Evolutionary conservation across 2,888 invertebrate species (phyloP), one percentile per base, ranked within the genome.

Genomic region (Saturnia japonica): DNA sequence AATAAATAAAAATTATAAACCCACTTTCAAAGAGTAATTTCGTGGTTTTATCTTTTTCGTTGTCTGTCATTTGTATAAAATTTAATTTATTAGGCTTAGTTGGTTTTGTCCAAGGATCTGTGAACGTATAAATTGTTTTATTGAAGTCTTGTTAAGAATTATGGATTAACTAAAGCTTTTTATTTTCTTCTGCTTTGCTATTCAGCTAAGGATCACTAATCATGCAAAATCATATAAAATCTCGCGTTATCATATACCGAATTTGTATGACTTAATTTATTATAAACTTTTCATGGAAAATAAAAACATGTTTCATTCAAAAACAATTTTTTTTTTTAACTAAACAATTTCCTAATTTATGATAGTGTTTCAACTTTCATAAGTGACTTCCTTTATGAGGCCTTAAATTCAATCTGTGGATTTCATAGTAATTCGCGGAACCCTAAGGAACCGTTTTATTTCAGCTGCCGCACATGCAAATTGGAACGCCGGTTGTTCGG

Each of bases 401-500:
- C 0, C 7, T 14, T 28, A 60, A 60, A 1, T 12, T 3, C 6
- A 28, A 12, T 28, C 14, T 34, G 12, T 25, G 25, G 45, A 67
- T 43, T 67, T 28, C 1, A 22, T n/a, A 25, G n/a, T 19, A 47
- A 19, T 25, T 34, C 19, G 0, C 68, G 68, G 76, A 75, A 71
- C 78, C 74, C 79, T 72, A 75, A 74, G 43, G 40, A 57, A 64
- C 71, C 67, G 62, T 68, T 72, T 69, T 74, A 78, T 76, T 78
- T 78, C 80, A 72, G 77, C 77, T 76, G 78, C 69, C 78, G 81
- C 78, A 81, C 77, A 78, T 78, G 79, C 80, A 80, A 80, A 80
- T 81, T 78, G 80, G 74, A 70, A 60, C 57, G 25, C 25, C 66
- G 25, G 45, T 34, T 22, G n/a, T 11, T 54, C 67, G 34, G 19